These are phyloP conservation scores for Pimpla rufipes DNA, from an alignment of 2,888 invertebrate genomes.

Conservation along the genomic window DNA sequence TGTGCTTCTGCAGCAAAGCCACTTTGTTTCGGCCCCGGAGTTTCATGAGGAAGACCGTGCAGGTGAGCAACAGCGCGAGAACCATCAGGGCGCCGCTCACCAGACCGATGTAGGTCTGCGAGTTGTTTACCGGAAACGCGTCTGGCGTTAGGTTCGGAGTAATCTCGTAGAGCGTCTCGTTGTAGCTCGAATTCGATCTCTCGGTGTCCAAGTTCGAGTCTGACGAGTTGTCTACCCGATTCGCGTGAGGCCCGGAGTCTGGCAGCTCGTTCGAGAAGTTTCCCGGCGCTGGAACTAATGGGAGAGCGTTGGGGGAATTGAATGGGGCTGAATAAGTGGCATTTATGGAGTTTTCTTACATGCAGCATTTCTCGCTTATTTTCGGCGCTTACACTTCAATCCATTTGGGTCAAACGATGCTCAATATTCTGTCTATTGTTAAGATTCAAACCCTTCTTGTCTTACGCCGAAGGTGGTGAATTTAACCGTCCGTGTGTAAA, in stretches of 20 bases:
- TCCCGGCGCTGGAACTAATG: constrained; percentile 70
- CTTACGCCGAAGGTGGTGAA: too few relatives aligned
- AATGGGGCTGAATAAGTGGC: background rate
- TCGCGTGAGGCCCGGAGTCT: constrained; percentile 69
- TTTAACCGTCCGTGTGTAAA: too few relatives aligned
- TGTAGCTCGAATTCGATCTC: constrained; percentile 69
- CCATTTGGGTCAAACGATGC: too few relatives aligned
- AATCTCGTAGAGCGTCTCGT: constrained; percentile 78
- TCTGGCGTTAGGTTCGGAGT: constrained; percentile 85
- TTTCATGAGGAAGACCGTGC: constrained; percentile 89
- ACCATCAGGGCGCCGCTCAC: constrained; percentile 90
- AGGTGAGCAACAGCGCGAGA: constrained; percentile 88
- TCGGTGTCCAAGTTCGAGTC: constrained; percentile 65
- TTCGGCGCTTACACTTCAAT: background rate
- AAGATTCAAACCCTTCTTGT: too few relatives aligned
- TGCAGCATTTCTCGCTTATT: background rate
- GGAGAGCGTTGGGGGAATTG: background rate
- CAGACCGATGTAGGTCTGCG: constrained; percentile 86
- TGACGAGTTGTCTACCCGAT: constrained; percentile 69
- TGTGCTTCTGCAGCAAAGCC: constrained; percentile 88
- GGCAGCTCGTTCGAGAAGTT: constrained; percentile 73
- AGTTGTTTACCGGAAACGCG: constrained; percentile 88
- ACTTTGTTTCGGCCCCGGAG: constrained; percentile 89
- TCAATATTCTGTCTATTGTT: too few relatives aligned
- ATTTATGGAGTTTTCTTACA: too few relatives aligned